A percentile compares a stretch with the other conserved stretches of the same genome.
Conservation (phyloP, 2,888 invertebrate genomes). For the Reticulitermes lucifugus region DNA sequence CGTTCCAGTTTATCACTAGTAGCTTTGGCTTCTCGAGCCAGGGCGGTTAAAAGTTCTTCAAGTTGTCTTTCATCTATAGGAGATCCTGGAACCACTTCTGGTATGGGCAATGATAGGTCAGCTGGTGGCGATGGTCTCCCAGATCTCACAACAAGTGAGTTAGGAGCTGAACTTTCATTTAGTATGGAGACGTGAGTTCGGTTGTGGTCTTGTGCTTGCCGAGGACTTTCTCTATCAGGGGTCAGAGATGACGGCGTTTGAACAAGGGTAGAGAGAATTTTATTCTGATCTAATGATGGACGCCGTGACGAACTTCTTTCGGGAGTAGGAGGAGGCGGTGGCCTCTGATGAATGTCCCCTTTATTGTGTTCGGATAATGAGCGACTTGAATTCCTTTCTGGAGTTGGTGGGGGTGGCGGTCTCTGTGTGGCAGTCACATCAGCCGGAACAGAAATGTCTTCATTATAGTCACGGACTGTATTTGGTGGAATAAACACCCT, state of each 20-base stretch:
- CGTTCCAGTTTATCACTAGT: constrained; percentile 72
- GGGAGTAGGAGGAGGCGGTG: constrained; percentile 40
- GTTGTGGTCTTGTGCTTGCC: not conserved
- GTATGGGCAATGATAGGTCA: constrained; percentile 30
- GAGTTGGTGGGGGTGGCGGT: constrained; percentile 38
- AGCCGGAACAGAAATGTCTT: not conserved
- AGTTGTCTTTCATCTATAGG: constrained; percentile 67
- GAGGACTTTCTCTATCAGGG: constrained; percentile 18
- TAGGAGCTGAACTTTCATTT: not conserved
- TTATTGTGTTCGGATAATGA: constrained; percentile 27
- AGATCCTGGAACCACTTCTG: constrained; percentile 45
- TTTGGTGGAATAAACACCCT: constrained; percentile 56
- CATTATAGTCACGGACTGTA: constrained; percentile 57
- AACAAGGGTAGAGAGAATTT: not conserved
- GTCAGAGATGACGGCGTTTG: not conserved
- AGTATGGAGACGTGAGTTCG: too few relatives aligned
- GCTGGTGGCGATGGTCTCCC: not conserved
- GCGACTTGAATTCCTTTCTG: constrained; percentile 37
- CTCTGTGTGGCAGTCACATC: constrained; percentile 8
- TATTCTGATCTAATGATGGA: constrained; percentile 31
- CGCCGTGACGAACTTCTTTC: constrained; percentile 38
- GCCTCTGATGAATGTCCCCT: not conserved
- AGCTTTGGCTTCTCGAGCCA: constrained; percentile 81
- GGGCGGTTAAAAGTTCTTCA: constrained; percentile 78
- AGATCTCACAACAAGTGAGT: not conserved